These are phyloP conservation scores for Drosophila quadrilineata DNA, from an alignment of 1,140 invertebrate species.

Conservation along the genomic window DNA sequence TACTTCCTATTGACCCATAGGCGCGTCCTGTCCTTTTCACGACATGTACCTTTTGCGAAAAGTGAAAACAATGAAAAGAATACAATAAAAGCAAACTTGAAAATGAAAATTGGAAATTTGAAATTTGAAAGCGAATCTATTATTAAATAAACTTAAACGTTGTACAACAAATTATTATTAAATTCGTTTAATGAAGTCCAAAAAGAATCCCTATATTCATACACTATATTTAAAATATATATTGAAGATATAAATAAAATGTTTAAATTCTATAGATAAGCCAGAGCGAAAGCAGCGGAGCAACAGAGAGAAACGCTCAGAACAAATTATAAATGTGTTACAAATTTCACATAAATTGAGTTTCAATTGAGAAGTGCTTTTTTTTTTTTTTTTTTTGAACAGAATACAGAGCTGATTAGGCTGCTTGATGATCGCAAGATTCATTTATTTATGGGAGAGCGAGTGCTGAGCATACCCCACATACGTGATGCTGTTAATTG, in stretches of 20 bases:
- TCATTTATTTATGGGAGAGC: no score
- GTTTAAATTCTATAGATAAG: constrained; percentile 43
- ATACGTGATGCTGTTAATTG: no score
- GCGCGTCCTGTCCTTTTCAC: constrained; percentile 69
- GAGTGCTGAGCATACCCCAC: no score
- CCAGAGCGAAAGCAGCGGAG: no score
- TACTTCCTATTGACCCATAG: constrained; percentile 53
- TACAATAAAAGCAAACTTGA: constrained; percentile 58
- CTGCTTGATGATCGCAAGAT: neutral
- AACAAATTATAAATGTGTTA: constrained; percentile 37
- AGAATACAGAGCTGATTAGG: neutral
- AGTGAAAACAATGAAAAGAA: constrained; percentile 75
- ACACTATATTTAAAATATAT: no score
- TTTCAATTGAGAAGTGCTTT: neutral
- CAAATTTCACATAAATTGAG: constrained; percentile 9
- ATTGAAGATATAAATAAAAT: constrained; percentile 34
- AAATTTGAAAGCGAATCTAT: constrained; percentile 25
- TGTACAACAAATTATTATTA: constrained; percentile 44
- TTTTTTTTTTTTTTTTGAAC: no score
- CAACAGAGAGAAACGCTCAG: no score
- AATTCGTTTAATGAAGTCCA: constrained; percentile 31
- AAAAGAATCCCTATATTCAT: constrained; percentile 14
- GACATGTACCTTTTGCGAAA: constrained; percentile 74
- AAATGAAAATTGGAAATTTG: constrained; percentile 21
- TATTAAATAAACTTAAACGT: constrained; percentile 13